Evolutionary conservation across 2,113 vertebrate species (phyloP), one percentile per base, ranked within the genome.

Genomic region (Alces alces): DNA sequence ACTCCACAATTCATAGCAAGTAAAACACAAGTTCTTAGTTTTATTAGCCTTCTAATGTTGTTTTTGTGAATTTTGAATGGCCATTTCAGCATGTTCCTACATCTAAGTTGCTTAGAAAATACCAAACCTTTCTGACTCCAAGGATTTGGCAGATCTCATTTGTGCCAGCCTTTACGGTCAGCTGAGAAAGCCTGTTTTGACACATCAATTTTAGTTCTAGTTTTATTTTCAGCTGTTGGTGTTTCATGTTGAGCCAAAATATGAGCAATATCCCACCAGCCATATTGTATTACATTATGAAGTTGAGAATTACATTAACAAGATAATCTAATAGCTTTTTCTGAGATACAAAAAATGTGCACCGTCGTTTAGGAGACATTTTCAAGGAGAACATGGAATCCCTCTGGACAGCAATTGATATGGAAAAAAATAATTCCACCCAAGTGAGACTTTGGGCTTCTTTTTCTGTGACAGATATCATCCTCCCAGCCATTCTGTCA

Each of bases 221-320:
- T n/a, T 6, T 94, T 66, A 86, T 78, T 97, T 90, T 82, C 36
- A 92, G 33, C 50, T 89, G 64, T 12, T 91, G 76, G 89, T 91
- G 39, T 84, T 96, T 84, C 82, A 84, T 33, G n/a, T 89, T 91
- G 60, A 96, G 83, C n/a, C 83, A 93, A 97, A 92, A 87, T 28
- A 95, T 15, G 43, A 97, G 19, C 28, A 93, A 27, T 61, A 86
- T 89, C 52, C 85, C 78, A 85, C n/a, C 47, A 89, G 55, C 52
- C 82, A 97, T 91, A 94, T 30, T 97, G 28, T 30, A 39, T 94
- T 70, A 91, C 39, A 93, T 96, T 94, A 96, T 82, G 76, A 96
- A 93, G 50, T 39, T 93, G 82, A 94, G 55, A 96, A 89, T 82
- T 76, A 9, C 64, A 95, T 95, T 92, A 96, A 90, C 54, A 89